Evolutionary conservation across 2,113 vertebrate genomes (phyloP).

Genomic region (sheep (Ovis aries)): DNA sequence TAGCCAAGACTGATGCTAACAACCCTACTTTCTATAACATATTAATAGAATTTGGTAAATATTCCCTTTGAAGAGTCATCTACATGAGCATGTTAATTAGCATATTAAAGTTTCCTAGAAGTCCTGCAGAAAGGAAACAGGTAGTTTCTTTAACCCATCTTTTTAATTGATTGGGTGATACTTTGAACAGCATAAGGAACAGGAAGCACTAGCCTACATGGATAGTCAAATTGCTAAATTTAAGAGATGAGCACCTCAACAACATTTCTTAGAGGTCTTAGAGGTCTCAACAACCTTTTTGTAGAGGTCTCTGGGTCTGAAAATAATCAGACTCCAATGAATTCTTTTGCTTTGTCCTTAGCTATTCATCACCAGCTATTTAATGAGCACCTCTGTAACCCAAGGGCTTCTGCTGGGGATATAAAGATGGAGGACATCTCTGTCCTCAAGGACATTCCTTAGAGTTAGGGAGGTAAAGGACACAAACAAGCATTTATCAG

Average conservation of each 20-base stretch:
- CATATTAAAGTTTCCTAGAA: neutral
- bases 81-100: neutral
- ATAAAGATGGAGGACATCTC: neutral
- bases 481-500: neutral
- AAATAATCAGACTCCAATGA: neutral
- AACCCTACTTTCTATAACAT: neutral
- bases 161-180: neutral
- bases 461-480: neutral
- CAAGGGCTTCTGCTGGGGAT: neutral
- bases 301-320: conserved; percentile 2
- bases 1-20: neutral
- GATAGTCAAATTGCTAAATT: neutral
- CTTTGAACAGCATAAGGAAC: neutral
- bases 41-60: neutral
- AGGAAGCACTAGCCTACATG: neutral
- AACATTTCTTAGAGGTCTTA: neutral
- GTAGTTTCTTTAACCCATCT: neutral
- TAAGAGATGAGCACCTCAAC: neutral
- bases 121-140: neutral
- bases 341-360: neutral
- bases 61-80: neutral
- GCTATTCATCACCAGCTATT: neutral
- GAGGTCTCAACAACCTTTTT: neutral
- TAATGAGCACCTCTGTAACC: neutral
- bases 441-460: neutral